Conservation (phyloP, 2,113 vertebrate genomes). For the Gadus chalcogrammus region DNA sequence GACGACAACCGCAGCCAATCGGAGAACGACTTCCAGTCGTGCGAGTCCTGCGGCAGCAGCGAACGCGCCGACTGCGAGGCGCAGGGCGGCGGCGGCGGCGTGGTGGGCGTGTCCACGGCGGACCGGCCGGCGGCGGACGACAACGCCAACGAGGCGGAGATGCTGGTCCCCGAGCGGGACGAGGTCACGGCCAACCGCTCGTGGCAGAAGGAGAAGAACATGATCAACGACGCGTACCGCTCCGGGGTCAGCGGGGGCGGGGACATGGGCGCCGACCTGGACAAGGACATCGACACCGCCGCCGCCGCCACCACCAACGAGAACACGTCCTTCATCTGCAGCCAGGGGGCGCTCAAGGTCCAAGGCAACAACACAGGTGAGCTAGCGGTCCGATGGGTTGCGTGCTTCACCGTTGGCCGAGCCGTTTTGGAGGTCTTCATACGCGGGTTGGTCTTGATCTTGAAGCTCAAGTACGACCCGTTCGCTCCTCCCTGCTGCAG, state of each 20-base stretch:
- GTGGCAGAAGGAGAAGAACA: constrained; percentile 87
- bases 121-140: constrained; percentile 47
- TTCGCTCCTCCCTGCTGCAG: constrained; percentile 59
- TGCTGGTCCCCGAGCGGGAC: constrained; percentile 86
- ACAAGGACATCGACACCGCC: constrained; percentile 83
- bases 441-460: no score
- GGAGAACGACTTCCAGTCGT: constrained; percentile 87
- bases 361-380: constrained; percentile 85
- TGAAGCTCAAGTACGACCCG: no score
- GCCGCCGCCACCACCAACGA: constrained; percentile 58
- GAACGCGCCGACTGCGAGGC: constrained; percentile 82
- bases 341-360: constrained; percentile 89
- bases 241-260: constrained; percentile 69
- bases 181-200: constrained; percentile 80
- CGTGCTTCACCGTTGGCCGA: no score
- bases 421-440: no score
- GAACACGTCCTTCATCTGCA: constrained; percentile 77
- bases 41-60: constrained; percentile 84
- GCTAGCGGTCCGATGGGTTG: background rate
- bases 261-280: constrained; percentile 68
- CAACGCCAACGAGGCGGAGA: constrained; percentile 84
- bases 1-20: constrained; percentile 84
- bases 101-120: no score
- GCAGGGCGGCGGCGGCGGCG: constrained; percentile 18
- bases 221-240: constrained; percentile 83